phyloP scores from a whole-genome alignment of 2,113 vertebrate genomes.

The Mungos mungo region DNA sequence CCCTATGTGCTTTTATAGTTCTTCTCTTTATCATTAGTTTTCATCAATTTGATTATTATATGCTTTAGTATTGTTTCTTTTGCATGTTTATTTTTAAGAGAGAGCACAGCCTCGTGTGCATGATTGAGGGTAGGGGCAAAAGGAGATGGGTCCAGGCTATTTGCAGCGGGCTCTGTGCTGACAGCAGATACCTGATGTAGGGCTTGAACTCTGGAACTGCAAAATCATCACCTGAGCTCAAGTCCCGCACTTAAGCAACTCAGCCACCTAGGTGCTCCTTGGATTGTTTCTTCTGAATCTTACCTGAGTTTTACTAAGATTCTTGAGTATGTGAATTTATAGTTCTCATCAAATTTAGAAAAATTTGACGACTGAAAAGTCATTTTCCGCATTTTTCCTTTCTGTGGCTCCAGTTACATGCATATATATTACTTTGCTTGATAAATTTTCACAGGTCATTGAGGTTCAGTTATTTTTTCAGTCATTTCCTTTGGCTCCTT shows the following conservation, averaged over 20 bases:
- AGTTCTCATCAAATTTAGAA: background rate
- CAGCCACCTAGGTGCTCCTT: too few relatives aligned
- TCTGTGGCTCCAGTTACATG: background rate
- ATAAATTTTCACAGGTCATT: background rate
- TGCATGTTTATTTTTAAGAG: background rate
- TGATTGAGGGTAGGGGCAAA: too few relatives aligned
- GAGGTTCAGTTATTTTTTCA: background rate
- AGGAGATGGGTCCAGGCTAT: too few relatives aligned
- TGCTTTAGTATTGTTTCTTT: background rate
- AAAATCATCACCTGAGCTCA: too few relatives aligned
- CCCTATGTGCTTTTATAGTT: background rate
- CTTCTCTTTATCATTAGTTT: background rate
- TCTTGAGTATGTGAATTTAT: background rate
- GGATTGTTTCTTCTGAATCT: background rate
- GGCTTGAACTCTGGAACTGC: too few relatives aligned
- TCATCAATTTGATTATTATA: background rate
- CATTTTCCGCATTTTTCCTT: background rate
- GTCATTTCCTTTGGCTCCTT: background rate
- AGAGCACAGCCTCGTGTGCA: too few relatives aligned
- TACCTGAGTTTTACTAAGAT: background rate
- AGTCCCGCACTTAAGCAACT: too few relatives aligned
- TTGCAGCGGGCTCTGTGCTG: too few relatives aligned
- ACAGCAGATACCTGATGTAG: too few relatives aligned
- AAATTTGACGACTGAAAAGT: background rate
- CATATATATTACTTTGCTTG: background rate